Percentiles rank a stretch among this genome's conserved stretches.
phyloP scores from a whole-genome alignment of 2,888 invertebrate genomes.

The Lycophotia porphyrea region DNA sequence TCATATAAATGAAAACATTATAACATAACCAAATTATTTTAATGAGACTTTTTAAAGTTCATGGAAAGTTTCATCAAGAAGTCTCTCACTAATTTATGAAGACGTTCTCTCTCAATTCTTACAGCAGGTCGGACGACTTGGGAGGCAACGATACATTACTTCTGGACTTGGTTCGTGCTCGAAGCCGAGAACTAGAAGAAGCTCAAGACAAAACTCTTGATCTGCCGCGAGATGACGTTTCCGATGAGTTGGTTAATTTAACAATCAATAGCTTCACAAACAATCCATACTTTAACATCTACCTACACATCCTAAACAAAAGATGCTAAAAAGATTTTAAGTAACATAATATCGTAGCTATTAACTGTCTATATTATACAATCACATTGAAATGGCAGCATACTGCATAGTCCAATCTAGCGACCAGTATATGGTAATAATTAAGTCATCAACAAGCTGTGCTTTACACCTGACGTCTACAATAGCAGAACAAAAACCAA shows the following conservation, averaged over 20 bases:
- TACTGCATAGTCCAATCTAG: not conserved
- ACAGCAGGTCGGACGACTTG: slow-evolving; percentile 67
- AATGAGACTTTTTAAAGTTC: not conserved
- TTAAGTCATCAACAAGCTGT: slow-evolving; percentile 38
- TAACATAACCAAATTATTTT: not conserved
- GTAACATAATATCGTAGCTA: not conserved
- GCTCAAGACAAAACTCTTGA: slow-evolving; percentile 75
- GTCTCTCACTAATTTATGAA: not conserved
- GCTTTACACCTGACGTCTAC: slow-evolving; percentile 29
- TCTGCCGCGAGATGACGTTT: slow-evolving; percentile 74
- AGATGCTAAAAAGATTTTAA: not conserved
- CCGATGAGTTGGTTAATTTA: slow-evolving; percentile 75
- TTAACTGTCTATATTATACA: slow-evolving; percentile 1
- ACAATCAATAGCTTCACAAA: slow-evolving; percentile 6
- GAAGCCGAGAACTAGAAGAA: slow-evolving; percentile 77
- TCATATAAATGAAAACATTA: too few relatives aligned
- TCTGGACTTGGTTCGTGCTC: slow-evolving; percentile 83
- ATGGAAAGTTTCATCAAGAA: not conserved
- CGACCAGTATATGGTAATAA: not conserved
- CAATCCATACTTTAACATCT: not conserved
- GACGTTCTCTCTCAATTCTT: not conserved
- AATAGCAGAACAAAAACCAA: slow-evolving; percentile 60
- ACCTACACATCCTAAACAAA: not conserved
- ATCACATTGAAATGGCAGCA: not conserved
- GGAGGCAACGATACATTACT: slow-evolving; percentile 80